These are phyloP conservation scores for Metaphire vulgaris DNA, from an alignment of 1,140 invertebrate genomes.

Conservation along the genomic window DNA sequence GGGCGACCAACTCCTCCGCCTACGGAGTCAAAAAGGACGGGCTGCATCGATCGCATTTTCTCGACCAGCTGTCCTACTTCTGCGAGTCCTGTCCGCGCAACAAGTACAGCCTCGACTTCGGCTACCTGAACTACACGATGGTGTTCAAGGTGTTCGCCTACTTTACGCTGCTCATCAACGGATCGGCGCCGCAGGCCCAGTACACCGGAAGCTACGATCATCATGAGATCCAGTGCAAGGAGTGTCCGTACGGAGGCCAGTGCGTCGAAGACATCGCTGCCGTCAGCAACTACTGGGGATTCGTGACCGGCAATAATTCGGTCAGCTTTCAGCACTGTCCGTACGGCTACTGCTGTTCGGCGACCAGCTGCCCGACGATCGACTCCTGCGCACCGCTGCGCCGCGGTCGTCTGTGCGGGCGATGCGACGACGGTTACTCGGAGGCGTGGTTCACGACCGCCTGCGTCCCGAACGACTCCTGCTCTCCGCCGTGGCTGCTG, in stretches of 20 bases:
- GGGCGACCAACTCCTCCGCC: slow-evolving; percentile 23
- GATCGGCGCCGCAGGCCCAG: slow-evolving; percentile 15
- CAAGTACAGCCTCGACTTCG: no score
- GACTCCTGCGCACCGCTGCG: slow-evolving; percentile 15
- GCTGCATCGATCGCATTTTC: neutral
- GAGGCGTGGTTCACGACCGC: slow-evolving; percentile 19
- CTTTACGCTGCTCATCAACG: no score
- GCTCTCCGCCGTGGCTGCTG: slow-evolving; percentile 5
- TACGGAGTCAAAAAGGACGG: slow-evolving; percentile 9
- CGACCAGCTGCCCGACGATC: neutral
- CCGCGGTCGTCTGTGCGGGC: slow-evolving; percentile 20
- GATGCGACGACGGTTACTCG: slow-evolving; percentile 11
- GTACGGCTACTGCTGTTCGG: slow-evolving; percentile 18
- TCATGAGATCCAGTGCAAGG: slow-evolving; percentile 24
- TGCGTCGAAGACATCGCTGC: slow-evolving; percentile 20
- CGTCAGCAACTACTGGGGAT: slow-evolving; percentile 24
- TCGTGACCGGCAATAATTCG: neutral
- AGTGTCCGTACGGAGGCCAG: slow-evolving; percentile 27
- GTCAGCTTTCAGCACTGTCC: slow-evolving; percentile 23
- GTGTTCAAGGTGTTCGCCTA: no score
- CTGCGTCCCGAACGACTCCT: slow-evolving; percentile 13
- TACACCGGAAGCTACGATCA: slow-evolving; percentile 26
- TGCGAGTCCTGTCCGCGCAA: slow-evolving; percentile 25
- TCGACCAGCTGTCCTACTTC: slow-evolving; percentile 28
- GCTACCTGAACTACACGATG: no score